These are phyloP conservation scores for Mesembrinibis cayennensis DNA, from an alignment of 2,113 vertebrate genomes.

Conservation along the genomic window DNA sequence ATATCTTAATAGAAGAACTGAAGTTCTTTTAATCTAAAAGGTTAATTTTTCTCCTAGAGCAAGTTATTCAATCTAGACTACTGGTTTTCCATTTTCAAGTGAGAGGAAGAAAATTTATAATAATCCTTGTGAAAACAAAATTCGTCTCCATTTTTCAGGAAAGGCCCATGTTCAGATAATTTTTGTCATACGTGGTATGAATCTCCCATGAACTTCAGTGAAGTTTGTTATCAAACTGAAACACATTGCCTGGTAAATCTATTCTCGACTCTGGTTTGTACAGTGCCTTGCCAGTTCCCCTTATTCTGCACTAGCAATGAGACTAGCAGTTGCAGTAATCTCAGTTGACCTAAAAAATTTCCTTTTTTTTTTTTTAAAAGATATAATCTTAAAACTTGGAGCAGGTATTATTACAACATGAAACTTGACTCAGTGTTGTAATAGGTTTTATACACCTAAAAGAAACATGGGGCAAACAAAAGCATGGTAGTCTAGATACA, in stretches of 20 bases:
- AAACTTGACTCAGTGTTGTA: neutral
- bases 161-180: neutral
- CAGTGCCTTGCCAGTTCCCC: neutral
- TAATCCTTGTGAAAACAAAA: neutral
- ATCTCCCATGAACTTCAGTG: neutral
- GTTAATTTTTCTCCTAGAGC: neutral
- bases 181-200: neutral
- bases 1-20: neutral
- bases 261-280: rapidly evolving
- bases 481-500: neutral
- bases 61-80: neutral
- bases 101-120: neutral
- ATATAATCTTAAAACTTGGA: neutral
- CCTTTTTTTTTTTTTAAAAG: neutral
- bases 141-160: neutral
- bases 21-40: neutral
- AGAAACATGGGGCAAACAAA: neutral
- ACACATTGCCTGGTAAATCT: neutral
- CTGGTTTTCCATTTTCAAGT: neutral
- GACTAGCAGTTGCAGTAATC: neutral
- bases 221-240: neutral
- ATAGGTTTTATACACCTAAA: neutral
- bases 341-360: neutral
- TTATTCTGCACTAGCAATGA: neutral
- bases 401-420: neutral